Evolutionary conservation across 2,113 vertebrate genomes (phyloP), one percentile per base, ranked within the genome.

Genomic region (Strigops habroptila): DNA sequence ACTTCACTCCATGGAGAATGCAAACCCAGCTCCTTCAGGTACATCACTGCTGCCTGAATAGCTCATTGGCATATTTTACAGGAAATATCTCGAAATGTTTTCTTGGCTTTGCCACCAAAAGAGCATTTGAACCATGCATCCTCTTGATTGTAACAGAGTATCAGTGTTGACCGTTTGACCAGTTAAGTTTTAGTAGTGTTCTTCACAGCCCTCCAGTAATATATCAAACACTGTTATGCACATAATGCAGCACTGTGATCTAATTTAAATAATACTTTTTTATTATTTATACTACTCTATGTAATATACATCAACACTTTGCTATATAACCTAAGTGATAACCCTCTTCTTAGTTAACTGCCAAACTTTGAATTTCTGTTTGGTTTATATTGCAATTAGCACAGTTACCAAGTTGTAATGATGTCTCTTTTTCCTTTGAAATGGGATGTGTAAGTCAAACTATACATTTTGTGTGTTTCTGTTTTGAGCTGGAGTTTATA

Each of bases 221-320:
- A 96, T 98, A 97, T 98, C 98, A 98, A 98, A 98, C 98, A 98
- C 98, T 98, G 98, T 98, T 98, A 98, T 97, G 98, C 98, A 98
- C 97, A 98, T 97, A 97, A 98, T 97, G 97, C 98, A 98, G 97
- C 98, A 98, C 98, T 98, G 98, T 98, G 98, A 98, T 98, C 98
- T 98, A 98, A 98, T 98, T 98, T 98, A 98, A 98, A 98, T 98
- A 98, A 98, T 98, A 98, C 98, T 98, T 98, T 98, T 98, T 98
- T 98, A 98, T 98, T 98, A 98, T 98, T 98, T 98, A 98, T 98
- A 98, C 98, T 98, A 98, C 98, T 98, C 97, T 98, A 96, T 98
- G 98, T 98, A 98, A 98, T 98, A 98, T 97, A 97, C 97, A 98
- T 97, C 98, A 97, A 98, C 97, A 98, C 97, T 98, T 98, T 98